Percentiles rank a stretch among this genome's conserved stretches.
These are phyloP conservation scores for Oasisia sp. DNA, from an alignment of 2,888 invertebrate genomes.

Conservation along the genomic window DNA sequence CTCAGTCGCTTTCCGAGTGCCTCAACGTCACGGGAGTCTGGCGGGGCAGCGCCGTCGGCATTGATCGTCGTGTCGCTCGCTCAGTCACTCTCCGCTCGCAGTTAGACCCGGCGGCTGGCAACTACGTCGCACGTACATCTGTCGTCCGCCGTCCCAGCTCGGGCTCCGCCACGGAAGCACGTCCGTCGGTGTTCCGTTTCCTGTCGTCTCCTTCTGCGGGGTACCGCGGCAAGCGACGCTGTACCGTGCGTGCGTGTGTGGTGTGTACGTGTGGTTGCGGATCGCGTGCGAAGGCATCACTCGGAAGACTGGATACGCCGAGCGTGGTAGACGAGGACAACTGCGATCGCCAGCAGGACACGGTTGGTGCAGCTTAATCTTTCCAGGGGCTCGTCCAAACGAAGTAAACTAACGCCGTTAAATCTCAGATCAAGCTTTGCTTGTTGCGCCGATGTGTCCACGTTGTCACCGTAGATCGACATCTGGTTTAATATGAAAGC, in stretches of 20 bases:
- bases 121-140: not conserved
- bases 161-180: no score
- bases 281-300: not conserved
- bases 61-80: constrained; percentile 6
- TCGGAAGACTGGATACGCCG: not conserved
- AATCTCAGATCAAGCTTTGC: not conserved
- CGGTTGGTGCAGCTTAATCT: not conserved
- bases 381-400: not conserved
- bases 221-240: not conserved
- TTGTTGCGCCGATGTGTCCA: not conserved
- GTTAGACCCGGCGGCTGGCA: not conserved
- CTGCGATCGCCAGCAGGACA: not conserved
- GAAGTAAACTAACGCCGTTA: not conserved
- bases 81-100: not conserved
- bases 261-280: not conserved
- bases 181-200: not conserved
- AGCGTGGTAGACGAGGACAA: not conserved
- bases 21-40: not conserved
- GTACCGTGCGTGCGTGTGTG: not conserved
- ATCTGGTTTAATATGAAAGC: no score
- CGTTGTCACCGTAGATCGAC: no score
- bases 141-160: not conserved
- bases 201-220: not conserved
- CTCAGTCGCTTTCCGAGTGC: not conserved
- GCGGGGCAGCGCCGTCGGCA: not conserved